A percentile compares a stretch with the other conserved stretches of the same genome.
phyloP scores from a whole-genome alignment of 2,113 vertebrate species.

The Larimichthys crocea region DNA sequence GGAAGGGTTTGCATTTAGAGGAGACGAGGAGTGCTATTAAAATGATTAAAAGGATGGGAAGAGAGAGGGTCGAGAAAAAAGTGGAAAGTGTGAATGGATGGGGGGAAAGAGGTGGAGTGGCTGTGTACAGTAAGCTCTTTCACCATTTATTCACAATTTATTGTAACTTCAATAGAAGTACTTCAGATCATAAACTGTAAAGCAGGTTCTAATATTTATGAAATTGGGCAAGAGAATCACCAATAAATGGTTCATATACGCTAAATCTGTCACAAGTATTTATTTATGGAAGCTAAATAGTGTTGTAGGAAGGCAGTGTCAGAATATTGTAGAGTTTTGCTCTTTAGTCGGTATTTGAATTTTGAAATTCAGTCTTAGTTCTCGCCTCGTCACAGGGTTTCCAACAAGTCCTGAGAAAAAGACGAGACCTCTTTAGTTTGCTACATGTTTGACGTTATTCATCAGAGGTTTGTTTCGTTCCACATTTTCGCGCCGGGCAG shows the following conservation, averaged over 20 bases:
- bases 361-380: not conserved
- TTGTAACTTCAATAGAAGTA: not conserved
- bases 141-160: constrained; percentile 25
- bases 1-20: constrained; percentile 44
- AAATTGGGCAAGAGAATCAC: not conserved
- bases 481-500: not conserved
- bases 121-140: constrained; percentile 16
- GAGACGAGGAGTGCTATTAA: constrained; percentile 61
- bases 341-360: not conserved
- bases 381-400: too few species aligned
- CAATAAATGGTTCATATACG: not conserved
- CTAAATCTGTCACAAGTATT: not conserved
- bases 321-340: not conserved
- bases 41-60: constrained; percentile 67
- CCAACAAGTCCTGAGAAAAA: not conserved
- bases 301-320: not conserved
- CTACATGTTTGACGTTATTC: not conserved
- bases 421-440: too few species aligned
- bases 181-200: not conserved
- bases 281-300: not conserved
- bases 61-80: constrained; percentile 17
- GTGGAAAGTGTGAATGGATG: constrained; percentile 28
- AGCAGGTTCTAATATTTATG: not conserved
- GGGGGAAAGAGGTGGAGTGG: not conserved
- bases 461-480: not conserved